Conservation (phyloP, 2,113 vertebrate genomes). For the Ochotona princeps region DNA sequence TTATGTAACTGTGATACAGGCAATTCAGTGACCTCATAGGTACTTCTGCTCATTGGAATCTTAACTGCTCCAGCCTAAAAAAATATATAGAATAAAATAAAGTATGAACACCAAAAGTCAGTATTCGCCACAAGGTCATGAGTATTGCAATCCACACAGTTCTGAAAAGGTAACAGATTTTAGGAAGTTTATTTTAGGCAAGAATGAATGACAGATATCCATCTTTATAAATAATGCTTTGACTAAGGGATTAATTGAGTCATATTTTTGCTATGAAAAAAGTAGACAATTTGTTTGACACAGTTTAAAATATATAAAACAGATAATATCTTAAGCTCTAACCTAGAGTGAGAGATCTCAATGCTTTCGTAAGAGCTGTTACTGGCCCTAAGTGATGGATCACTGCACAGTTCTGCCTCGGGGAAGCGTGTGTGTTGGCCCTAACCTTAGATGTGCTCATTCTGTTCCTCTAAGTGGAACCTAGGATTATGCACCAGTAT, state of each 20-base stretch:
- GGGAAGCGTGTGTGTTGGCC: not conserved
- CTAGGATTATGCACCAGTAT: not conserved
- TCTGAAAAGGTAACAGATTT: constrained; percentile 23
- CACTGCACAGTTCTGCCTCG: fast-evolving
- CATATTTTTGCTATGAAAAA: constrained; percentile 6
- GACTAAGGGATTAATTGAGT: not conserved
- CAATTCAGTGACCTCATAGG: not conserved
- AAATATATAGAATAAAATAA: not conserved
- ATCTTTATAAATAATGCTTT: not conserved
- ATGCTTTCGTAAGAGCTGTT: not conserved
- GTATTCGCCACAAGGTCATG: not conserved
- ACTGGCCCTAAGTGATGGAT: too few relatives aligned
- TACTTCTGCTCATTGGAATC: constrained; percentile 28
- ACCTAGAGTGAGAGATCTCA: not conserved
- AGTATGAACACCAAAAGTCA: too few relatives aligned
- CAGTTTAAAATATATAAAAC: not conserved
- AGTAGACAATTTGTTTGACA: not conserved
- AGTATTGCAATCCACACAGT: not conserved
- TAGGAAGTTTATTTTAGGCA: constrained; percentile 39
- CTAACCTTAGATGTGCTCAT: not conserved
- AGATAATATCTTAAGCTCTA: not conserved
- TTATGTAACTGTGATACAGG: not conserved
- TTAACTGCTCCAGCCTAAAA: not conserved
- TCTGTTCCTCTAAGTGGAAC: not conserved
- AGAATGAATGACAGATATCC: not conserved